Evolutionary conservation across 2,113 vertebrate genomes (phyloP), one percentile per base, ranked within the genome.

Genomic region (Dicrurus megarhynchus): DNA sequence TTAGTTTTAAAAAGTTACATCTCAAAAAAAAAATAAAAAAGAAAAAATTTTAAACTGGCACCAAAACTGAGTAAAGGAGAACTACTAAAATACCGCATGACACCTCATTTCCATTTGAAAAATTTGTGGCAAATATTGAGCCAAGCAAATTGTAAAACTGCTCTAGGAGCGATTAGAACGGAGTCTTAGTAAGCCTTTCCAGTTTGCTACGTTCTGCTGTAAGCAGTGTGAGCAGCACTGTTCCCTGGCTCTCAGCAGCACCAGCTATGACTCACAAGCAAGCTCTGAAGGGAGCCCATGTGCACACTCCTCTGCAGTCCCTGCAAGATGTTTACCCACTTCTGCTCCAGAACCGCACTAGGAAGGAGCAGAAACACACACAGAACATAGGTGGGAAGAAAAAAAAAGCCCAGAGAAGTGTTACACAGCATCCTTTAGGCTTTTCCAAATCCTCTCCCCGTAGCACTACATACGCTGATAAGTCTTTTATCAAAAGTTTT

Each of bases 301-400:
- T 92, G 95, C 92, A 81, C 71, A 77, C 87, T 96, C 95, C 95
- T 95, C 95, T 95, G 93, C 93, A 96, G 93, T 90, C 88, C 88
- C 93, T 92, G 90, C 42, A 94, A 77, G 88, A 92, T 71, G 88
- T 88, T 96, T 93, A 95, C 64, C 71, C 76, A 13, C 32, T 74
- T 30, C 68, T 86, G 79, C 75, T 90, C 84, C 1, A 59, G 47
- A 84, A 77, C 59, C 22, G 50, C 75, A 47, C 84, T 55, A 64
- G 42, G 35, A 83, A 20, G 39, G 74, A 71, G 50, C 64, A 89
- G 33, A 50, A 91, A 76, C 59, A 73, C 11, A 3, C 24, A 65
- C 20, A 3, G 3, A 35, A 59, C 35, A 56, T 0, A 24, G 27
- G 42, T 1, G 79, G 33, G 42, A 89, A 81, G 44, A 7, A 74